Evolutionary conservation across 2,888 invertebrate genomes (phyloP), one percentile per base, ranked within the genome.

Genomic region (Limnephilus lunatus): DNA sequence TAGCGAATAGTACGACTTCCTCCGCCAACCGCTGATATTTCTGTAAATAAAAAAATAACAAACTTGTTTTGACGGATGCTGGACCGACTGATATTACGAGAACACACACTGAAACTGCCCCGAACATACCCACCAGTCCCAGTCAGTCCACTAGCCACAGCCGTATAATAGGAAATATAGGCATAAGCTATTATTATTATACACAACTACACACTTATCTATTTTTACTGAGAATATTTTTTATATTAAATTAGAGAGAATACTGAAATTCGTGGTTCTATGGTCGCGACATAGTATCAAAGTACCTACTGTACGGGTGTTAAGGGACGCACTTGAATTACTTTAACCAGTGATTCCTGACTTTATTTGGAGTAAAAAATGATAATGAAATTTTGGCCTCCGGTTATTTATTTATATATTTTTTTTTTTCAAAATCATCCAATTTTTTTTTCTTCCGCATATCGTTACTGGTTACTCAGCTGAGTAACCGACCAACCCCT

Each of bases 51-150:
- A 86, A 48, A 85, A 80, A 85, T 89, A 91, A 89, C 89, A 91
- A 91, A 91, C 91, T 68, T 85, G 89, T 91, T 91, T 89, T 83
- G 81, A 85, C 91, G 91, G 91, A 91, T 91, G 91, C 80, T 53
- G 88, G 91, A 32, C 81, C 81, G 81, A 81, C 89, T 14, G 30
- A 88, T 39, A 85, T 39, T 85, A 39, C 68, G 68, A 68, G 68
- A n/a, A 68, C 68, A 68, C 68, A n/a, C 68, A 68, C 19, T 53
- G 53, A 53, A 68, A 68, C 68, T 25, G 68, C 68, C 25, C 25
- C 25, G 68, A 68, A 68, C 68, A 25, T 68, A 68, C 19, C 68
- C 25, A 68, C 68, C 0, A 9, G 1, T 25, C 53, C 53, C 19
- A 53, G 19, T 53, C 53, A 48, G 48, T 68, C 19, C 68, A 2